These are phyloP conservation scores for Tetranychus truncatus DNA, from an alignment of 2,888 invertebrate species.

Conservation along the genomic window DNA sequence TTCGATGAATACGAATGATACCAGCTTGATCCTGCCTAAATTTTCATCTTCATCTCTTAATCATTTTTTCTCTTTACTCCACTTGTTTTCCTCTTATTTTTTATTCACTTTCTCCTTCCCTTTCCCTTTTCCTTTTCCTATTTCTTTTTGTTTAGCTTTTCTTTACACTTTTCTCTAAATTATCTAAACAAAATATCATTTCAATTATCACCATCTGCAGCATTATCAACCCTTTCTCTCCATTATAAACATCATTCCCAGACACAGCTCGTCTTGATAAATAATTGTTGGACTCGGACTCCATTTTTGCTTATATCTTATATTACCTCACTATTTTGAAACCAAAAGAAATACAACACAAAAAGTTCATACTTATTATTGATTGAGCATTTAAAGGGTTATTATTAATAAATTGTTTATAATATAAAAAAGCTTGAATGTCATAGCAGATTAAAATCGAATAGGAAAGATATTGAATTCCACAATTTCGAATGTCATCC, in stretches of 20 bases:
- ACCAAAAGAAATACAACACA: not conserved
- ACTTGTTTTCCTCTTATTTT: not conserved
- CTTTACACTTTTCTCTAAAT: not conserved
- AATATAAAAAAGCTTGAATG: too few species aligned
- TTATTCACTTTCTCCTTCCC: not conserved
- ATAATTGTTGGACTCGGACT: not conserved
- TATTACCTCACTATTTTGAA: not conserved
- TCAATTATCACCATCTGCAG: not conserved
- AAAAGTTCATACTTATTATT: not conserved
- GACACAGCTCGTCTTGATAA: not conserved
- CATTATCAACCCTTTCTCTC: not conserved
- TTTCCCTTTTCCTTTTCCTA: not conserved
- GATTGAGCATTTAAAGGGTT: not conserved
- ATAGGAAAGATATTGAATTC: too few species aligned
- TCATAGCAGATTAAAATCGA: too few species aligned
- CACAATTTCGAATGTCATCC: too few species aligned
- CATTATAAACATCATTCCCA: not conserved
- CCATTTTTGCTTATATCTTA: not conserved
- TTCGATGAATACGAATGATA: not conserved
- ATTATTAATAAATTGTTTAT: not conserved
- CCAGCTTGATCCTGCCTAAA: not conserved
- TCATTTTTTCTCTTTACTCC: not conserved
- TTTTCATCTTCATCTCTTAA: not conserved
- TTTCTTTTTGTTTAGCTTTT: not conserved
- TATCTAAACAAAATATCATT: not conserved